A percentile compares a stretch with the other conserved stretches of the same genome.
phyloP scores from a whole-genome alignment of 2,888 invertebrate genomes.

The Molorchus minor region DNA sequence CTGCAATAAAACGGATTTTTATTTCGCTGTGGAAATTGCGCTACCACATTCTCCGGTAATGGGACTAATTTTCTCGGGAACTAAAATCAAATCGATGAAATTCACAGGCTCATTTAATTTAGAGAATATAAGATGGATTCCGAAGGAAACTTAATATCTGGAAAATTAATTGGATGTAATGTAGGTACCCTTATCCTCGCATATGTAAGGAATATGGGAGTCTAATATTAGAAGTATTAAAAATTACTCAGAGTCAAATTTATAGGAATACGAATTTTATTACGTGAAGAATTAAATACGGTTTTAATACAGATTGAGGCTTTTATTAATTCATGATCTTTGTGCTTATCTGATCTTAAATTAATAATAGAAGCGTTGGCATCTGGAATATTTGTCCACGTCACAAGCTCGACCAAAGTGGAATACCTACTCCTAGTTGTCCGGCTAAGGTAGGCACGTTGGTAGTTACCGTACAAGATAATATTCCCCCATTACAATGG shows the following conservation, averaged over 20 bases:
- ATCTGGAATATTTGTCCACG: conserved; percentile 17
- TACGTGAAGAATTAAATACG: background rate
- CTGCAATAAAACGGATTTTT: no score
- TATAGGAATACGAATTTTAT: background rate
- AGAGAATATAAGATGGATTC: no score
- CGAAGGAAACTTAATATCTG: no score
- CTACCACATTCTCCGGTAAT: no score
- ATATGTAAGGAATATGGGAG: background rate
- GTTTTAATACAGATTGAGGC: background rate
- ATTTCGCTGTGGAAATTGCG: no score
- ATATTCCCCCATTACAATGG: conserved; percentile 12
- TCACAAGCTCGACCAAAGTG: conserved; percentile 10
- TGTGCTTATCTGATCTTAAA: conserved; percentile 1
- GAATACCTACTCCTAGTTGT: background rate
- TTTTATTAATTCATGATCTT: background rate
- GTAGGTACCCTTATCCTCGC: background rate
- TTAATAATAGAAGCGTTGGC: conserved; percentile 23
- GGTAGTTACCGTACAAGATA: conserved; percentile 7
- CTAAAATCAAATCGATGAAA: no score
- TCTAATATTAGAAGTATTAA: background rate
- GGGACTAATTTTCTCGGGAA: no score
- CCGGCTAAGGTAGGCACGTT: conserved; percentile 1
- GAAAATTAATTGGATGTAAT: background rate
- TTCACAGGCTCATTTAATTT: no score
- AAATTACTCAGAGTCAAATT: background rate